Evolutionary conservation across 2,888 invertebrate species (phyloP).

Genomic region (Meteorus colon): DNA sequence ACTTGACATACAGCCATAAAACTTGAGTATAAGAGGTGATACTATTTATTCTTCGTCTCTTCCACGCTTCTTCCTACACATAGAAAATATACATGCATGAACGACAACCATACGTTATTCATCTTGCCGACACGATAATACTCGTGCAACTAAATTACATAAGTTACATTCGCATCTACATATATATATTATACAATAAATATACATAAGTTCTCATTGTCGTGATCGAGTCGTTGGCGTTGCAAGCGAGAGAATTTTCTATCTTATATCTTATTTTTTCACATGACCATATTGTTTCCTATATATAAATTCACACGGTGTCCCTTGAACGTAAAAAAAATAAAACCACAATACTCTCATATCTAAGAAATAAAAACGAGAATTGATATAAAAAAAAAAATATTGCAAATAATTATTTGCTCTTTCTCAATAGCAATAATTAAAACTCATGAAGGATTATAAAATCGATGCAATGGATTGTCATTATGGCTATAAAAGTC

Average conservation of each 20-base stretch:
- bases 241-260: slow-evolving; percentile 29
- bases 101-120: slow-evolving; percentile 25
- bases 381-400: neutral
- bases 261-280: slow-evolving; percentile 28
- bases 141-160: slow-evolving; percentile 36
- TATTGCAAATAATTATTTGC: neutral
- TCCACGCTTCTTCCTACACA: slow-evolving; percentile 13
- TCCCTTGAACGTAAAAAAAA: neutral
- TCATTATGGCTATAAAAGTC: neutral
- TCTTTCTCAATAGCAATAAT: neutral
- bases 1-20: slow-evolving; percentile 17
- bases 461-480: neutral
- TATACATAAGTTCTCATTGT: slow-evolving; percentile 33
- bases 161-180: slow-evolving; percentile 36
- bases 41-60: neutral
- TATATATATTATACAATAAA: neutral
- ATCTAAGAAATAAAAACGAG: neutral
- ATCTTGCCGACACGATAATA: slow-evolving; percentile 41
- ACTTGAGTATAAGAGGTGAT: neutral
- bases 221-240: slow-evolving; percentile 34
- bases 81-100: neutral
- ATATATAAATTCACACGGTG: slow-evolving; percentile 9
- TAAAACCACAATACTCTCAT: neutral
- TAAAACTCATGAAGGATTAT: neutral
- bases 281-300: neutral